Evolutionary conservation across 1,140 invertebrate genomes (phyloP).

Genomic region (Lineus longissimus): DNA sequence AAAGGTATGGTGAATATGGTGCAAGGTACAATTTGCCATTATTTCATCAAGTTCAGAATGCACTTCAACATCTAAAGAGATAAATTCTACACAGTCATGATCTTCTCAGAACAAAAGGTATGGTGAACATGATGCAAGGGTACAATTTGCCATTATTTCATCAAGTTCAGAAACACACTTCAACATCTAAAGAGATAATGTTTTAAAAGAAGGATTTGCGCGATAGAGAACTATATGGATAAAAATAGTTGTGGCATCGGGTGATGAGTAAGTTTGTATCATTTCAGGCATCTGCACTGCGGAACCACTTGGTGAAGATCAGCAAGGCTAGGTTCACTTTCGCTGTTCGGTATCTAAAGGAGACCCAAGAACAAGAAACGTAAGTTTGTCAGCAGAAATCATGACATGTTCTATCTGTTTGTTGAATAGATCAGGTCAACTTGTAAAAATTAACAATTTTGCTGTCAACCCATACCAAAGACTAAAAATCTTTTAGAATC

Average conservation of each 20-base stretch:
- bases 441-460: too few species aligned
- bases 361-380: constrained; percentile 20
- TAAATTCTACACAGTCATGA: constrained; percentile 34
- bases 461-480: too few species aligned
- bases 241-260: too few species aligned
- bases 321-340: constrained; percentile 32
- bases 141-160: too few species aligned
- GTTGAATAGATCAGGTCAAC: too few species aligned
- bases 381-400: constrained; percentile 8
- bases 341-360: constrained; percentile 26
- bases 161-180: not conserved
- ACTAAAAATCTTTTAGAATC: too few species aligned
- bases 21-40: too few species aligned
- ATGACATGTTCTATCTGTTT: too few species aligned
- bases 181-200: too few species aligned
- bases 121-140: not conserved
- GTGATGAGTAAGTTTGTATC: not conserved
- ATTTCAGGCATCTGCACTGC: constrained; percentile 29
- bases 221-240: too few species aligned
- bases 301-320: constrained; percentile 36
- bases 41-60: not conserved
- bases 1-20: constrained; percentile 20
- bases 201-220: too few species aligned
- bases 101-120: constrained; percentile 38
- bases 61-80: not conserved